Base-by-base conservation (phyloP, 2,888 invertebrate species). In the Spatulosminthurus flaviceps region DNA sequence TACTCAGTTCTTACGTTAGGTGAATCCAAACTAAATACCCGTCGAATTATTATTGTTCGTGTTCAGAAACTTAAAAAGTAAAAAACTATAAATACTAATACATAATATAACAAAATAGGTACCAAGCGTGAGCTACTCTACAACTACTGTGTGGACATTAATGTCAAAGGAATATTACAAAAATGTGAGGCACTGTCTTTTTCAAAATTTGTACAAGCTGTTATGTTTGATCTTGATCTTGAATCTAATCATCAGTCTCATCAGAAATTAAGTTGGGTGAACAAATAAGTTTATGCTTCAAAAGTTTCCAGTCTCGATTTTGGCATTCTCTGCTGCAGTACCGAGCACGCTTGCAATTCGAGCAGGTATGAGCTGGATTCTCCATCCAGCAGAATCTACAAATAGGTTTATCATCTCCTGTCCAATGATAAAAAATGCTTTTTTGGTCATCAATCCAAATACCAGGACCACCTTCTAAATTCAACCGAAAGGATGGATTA, bases 361-460 rank as follows among this genome's bases (percentile, higher is more conserved):
- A 22, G 26, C 78, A 78, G 22, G 26, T 51, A 21, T 34, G 24
- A 2, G 26, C 34, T 26, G 69, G 60, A 70, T 71, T 60, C 19
- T 16, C 24, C 71, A 71, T 71, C 28, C 70, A 28, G 43, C 78
- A 78, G 34, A 71, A 78, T 11, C 71, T 70, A 42, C 78, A 78
- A 13, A 34, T n/a, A 7, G 13, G 16, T 16, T 70, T 22, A 19
- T 71, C 78, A n/a, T 42, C 21, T 22, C 60, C 43, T 16, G 41
- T n/a, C n/a, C 19, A 13, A 29, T 78, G 70, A 41, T 24, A 71
- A 22, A 70, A 26, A 51, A 78, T 28, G 19, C 19, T 28, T 51
- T 67, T 1, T 0, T 51, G 70, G 22, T 70, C 60, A 21, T 78
- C 78, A 19, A 78, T 71, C 21, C 78, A 43, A 71, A 78, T 70